These are phyloP conservation scores for Anser brachyrhynchus DNA, from an alignment of 2,113 vertebrate species.

Conservation along the genomic window DNA sequence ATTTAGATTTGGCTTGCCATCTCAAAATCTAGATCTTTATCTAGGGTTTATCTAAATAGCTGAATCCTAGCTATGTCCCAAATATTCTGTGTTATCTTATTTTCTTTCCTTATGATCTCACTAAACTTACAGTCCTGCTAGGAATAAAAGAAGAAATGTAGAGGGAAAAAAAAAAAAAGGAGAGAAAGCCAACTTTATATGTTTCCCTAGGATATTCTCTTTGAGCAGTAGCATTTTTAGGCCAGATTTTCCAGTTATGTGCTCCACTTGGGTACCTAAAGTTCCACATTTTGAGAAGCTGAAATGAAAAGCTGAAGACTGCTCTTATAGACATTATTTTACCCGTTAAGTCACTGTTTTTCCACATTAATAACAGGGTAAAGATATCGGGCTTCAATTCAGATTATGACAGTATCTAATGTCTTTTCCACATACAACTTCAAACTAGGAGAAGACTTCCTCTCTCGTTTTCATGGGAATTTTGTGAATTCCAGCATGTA, in stretches of 20 bases:
- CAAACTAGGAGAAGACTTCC: constrained; percentile 70
- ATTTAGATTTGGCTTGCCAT: background rate
- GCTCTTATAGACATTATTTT: constrained; percentile 65
- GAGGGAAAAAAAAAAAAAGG: background rate
- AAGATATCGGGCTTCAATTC: constrained; percentile 80
- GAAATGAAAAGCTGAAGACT: constrained; percentile 61
- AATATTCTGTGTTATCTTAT: background rate
- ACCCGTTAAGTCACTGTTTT: constrained; percentile 75
- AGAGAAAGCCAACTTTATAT: background rate
- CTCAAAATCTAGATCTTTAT: background rate
- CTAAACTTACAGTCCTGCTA: background rate
- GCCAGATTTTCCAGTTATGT: constrained; percentile 50
- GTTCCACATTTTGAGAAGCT: constrained; percentile 47
- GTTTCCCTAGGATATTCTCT: background rate
- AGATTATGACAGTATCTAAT: constrained; percentile 79
- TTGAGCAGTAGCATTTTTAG: constrained; percentile 17
- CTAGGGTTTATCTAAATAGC: background rate
- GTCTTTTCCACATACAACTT: constrained; percentile 78
- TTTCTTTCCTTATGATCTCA: background rate
- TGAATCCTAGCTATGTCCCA: background rate
- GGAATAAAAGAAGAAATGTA: background rate
- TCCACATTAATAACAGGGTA: constrained; percentile 79
- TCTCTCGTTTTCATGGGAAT: constrained; percentile 76
- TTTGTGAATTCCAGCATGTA: constrained; percentile 77
- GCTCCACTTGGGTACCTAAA: constrained; percentile 28